phyloP scores from a whole-genome alignment of 1,140 invertebrate genomes.

The Pachyrhynchus sulphureomaculatus region DNA sequence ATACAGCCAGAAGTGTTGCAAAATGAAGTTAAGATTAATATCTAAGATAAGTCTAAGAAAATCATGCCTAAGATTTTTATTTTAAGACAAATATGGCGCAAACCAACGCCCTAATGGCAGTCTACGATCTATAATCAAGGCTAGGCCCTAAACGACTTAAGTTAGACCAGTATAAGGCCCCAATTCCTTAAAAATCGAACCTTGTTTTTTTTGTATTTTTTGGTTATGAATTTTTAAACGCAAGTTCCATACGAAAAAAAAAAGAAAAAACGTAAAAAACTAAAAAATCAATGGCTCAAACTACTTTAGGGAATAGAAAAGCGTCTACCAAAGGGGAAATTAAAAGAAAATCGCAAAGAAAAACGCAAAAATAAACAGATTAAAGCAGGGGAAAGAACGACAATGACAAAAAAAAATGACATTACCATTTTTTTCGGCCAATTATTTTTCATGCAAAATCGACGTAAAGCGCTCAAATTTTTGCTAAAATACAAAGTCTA shows the following conservation, averaged over 20 bases:
- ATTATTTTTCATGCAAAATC: slow-evolving; percentile 34
- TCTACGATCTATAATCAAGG: slow-evolving; percentile 21
- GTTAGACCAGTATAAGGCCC: slow-evolving; percentile 4
- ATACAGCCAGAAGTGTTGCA: neutral
- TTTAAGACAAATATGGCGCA: slow-evolving; percentile 45
- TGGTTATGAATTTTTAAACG: slow-evolving; percentile 53
- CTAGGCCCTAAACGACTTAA: slow-evolving; percentile 16
- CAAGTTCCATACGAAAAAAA: slow-evolving; percentile 31
- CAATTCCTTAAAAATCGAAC: slow-evolving; percentile 14
- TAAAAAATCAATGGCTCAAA: slow-evolving; percentile 34
- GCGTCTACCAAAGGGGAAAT: slow-evolving; percentile 21
- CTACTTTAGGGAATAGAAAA: slow-evolving; percentile 6
- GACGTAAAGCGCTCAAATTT: slow-evolving; percentile 27
- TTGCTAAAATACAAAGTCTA: slow-evolving; percentile 14
- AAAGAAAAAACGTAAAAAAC: slow-evolving; percentile 30
- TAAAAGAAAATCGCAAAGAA: slow-evolving; percentile 32
- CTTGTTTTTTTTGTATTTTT: slow-evolving; percentile 47
- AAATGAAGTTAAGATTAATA: slow-evolving; percentile 4
- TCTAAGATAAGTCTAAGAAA: slow-evolving; percentile 2
- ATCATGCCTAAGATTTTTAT: slow-evolving; percentile 31
- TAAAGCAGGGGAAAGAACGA: slow-evolving; percentile 31
- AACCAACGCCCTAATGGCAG: slow-evolving; percentile 47
- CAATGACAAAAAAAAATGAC: slow-evolving; percentile 47
- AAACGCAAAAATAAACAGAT: slow-evolving; percentile 43
- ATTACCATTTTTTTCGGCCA: slow-evolving; percentile 46